phyloP scores from a whole-genome alignment of 2,797 vertebrate species.

The Lacerta agilis region DNA sequence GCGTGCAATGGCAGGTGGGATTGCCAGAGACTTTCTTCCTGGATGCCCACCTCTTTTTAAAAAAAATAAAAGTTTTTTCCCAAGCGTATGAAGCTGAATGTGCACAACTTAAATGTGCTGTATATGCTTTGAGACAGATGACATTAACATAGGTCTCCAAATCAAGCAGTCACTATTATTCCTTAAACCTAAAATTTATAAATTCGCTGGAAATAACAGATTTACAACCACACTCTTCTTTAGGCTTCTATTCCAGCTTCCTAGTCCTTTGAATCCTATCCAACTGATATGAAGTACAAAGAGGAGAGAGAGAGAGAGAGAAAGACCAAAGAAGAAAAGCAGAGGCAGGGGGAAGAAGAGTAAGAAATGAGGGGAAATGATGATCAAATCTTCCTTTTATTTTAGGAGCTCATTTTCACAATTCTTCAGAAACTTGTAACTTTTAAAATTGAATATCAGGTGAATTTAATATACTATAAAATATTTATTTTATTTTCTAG shows the following conservation, averaged over 20 bases:
- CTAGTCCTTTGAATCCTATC: background rate
- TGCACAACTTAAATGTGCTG: background rate
- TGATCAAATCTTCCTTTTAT: background rate
- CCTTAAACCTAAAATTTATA: background rate
- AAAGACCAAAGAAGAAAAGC: background rate
- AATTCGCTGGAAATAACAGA: background rate
- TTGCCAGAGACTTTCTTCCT: too few relatives aligned
- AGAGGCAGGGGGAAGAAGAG: too few relatives aligned
- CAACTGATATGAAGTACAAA: background rate
- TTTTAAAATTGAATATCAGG: background rate
- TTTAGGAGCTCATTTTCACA: background rate
- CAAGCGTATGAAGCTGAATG: too few relatives aligned
- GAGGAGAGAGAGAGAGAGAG: background rate
- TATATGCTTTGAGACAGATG: background rate
- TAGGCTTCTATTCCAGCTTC: background rate
- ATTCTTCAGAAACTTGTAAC: background rate
- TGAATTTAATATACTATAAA: background rate
- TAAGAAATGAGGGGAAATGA: background rate
- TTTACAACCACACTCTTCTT: background rate
- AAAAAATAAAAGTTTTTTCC: too few relatives aligned
- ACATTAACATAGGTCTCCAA: background rate
- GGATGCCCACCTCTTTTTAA: too few relatives aligned
- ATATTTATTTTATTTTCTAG: background rate
- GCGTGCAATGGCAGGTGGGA: too few relatives aligned
- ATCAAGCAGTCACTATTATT: background rate